Evolutionary conservation across 92 coral and sea anemone genomes (phyloP).

Genomic region (Plumapathes pennacea): DNA sequence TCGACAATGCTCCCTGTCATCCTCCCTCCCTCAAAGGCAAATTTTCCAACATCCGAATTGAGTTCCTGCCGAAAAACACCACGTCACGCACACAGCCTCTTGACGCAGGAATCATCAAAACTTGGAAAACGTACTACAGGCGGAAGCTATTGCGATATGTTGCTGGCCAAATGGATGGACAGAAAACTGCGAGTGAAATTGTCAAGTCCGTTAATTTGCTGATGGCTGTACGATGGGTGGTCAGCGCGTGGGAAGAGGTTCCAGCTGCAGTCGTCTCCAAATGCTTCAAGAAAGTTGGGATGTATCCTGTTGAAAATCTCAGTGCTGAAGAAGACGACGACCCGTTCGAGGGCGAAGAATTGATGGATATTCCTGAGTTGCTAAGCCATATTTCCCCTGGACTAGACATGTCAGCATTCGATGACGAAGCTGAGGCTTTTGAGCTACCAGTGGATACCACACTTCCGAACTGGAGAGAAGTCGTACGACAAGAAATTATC

Average conservation of each 20-base stretch:
- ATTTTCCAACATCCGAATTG: constrained; percentile 18
- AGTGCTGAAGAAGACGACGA: constrained; percentile 3
- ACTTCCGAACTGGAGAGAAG: constrained; percentile 21
- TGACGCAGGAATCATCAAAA: constrained; percentile 28
- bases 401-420: constrained; percentile 13
- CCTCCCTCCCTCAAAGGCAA: constrained; percentile 3
- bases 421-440: constrained; percentile 12
- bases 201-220: constrained; percentile 20
- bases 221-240: constrained; percentile 37
- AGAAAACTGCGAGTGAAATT: constrained; percentile 19
- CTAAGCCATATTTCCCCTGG: constrained; percentile 5
- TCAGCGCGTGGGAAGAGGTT: constrained; percentile 39
- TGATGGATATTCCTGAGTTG: constrained; percentile 9
- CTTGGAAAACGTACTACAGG: constrained; percentile 32
- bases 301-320: constrained; percentile 14
- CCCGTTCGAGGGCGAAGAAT: constrained; percentile 17
- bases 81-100: constrained; percentile 31
- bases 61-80: constrained; percentile 25
- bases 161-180: constrained; percentile 14
- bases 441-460: constrained; percentile 4
- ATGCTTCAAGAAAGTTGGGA: constrained; percentile 30
- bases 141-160: constrained; percentile 32
- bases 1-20: constrained; percentile 25
- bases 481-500: constrained; percentile 7
- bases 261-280: constrained; percentile 4